These are phyloP conservation scores for Brachionus koreanus DNA, from an alignment of 1,140 invertebrate species.

Conservation along the genomic window DNA sequence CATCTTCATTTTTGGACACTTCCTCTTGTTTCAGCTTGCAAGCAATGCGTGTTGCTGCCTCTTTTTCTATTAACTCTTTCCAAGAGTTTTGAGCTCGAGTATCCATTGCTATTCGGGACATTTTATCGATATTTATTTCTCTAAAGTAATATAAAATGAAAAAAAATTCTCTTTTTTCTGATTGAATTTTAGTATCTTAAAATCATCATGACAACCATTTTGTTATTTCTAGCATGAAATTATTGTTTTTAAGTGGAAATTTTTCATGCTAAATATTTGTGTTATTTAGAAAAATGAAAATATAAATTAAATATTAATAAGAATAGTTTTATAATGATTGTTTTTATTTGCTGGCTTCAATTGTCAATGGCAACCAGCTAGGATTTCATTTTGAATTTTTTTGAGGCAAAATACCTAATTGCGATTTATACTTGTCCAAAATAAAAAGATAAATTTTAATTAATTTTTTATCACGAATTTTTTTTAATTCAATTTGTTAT, in stretches of 20 bases:
- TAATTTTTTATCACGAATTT: neutral
- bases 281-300: constrained; percentile 16
- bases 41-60: constrained; percentile 10
- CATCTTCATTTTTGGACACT: neutral
- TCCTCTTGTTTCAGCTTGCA: constrained; percentile 42
- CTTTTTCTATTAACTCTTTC: constrained; percentile 45
- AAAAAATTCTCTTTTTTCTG: neutral
- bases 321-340: constrained; percentile 36
- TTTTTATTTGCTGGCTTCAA: constrained; percentile 3
- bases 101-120: constrained; percentile 44
- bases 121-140: neutral
- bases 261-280: constrained; percentile 18
- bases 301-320: constrained; percentile 9
- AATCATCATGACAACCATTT: constrained; percentile 30
- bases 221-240: constrained; percentile 33
- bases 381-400: neutral
- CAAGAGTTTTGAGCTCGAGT: constrained; percentile 44
- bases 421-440: neutral
- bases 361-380: constrained; percentile 20
- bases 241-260: constrained; percentile 18
- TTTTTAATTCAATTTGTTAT: neutral
- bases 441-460: neutral
- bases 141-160: neutral
- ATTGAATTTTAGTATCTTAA: constrained; percentile 4
- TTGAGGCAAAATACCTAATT: neutral